phyloP scores from a whole-genome alignment of 2,888 invertebrate species.

The Pomacea canaliculata region DNA sequence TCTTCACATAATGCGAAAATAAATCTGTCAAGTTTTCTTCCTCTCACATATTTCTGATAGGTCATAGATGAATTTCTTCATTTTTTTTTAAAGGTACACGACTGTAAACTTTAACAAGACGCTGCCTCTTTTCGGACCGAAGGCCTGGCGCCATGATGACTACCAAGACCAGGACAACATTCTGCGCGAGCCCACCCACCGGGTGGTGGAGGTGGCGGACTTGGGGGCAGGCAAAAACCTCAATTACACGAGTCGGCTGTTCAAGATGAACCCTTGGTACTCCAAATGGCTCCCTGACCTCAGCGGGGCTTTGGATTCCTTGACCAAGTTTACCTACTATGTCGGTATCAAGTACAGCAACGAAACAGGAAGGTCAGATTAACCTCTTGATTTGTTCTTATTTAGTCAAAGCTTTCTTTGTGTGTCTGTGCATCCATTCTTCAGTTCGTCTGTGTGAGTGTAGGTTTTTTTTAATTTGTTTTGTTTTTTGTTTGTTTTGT shows the following conservation, averaged over 20 bases:
- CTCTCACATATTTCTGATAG: too few relatives aligned
- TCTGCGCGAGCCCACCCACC: slow-evolving; percentile 87
- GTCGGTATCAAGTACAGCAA: slow-evolving; percentile 60
- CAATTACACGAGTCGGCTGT: slow-evolving; percentile 80
- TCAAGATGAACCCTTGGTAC: slow-evolving; percentile 43
- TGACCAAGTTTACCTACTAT: slow-evolving; percentile 44
- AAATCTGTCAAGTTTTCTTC: too few relatives aligned
- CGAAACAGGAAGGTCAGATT: slow-evolving; percentile 44
- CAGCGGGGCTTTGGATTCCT: slow-evolving; percentile 31
- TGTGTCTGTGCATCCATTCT: too few relatives aligned
- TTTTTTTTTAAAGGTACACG: slow-evolving; percentile 79
- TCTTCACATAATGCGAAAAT: too few relatives aligned
- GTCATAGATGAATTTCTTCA: too few relatives aligned
- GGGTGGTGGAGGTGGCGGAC: slow-evolving; percentile 45
- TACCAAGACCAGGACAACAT: slow-evolving; percentile 87
- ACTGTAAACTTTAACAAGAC: slow-evolving; percentile 85
- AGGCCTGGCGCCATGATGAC: slow-evolving; percentile 77
- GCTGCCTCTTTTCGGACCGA: slow-evolving; percentile 90
- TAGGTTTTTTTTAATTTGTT: too few relatives aligned
- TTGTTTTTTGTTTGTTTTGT: too few relatives aligned
- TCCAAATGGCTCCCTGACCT: slow-evolving; percentile 39
- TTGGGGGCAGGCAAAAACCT: slow-evolving; percentile 79
- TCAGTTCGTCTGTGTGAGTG: too few relatives aligned
- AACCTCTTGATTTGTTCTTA: too few relatives aligned
- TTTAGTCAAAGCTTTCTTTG: too few relatives aligned